Percentiles rank a stretch among this genome's conserved stretches.
Conservation (phyloP, 1,140 invertebrate genomes). For the Solenopsis invicta region DNA sequence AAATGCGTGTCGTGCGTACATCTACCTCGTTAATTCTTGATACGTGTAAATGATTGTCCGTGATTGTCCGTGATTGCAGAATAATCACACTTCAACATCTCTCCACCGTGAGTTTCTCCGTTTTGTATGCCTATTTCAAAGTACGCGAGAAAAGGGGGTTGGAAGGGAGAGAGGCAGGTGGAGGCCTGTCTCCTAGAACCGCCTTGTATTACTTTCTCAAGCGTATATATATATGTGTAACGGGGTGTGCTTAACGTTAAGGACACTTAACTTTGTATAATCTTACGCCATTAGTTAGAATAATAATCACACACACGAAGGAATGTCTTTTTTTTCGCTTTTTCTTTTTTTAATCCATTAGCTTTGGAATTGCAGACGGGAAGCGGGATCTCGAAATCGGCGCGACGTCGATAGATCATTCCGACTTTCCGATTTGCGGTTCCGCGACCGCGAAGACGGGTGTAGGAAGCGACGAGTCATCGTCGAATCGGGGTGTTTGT, state of each 20-base stretch:
- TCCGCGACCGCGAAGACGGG: neutral
- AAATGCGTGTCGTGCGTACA: constrained; percentile 22
- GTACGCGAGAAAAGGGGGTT: neutral
- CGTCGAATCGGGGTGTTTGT: neutral
- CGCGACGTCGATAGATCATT: neutral
- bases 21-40: constrained; percentile 31
- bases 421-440: neutral
- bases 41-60: constrained; percentile 77
- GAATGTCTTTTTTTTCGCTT: constrained; percentile 17
- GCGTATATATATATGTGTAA: constrained; percentile 20
- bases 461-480: neutral
- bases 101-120: neutral
- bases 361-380: neutral
- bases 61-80: constrained; percentile 75
- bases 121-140: neutral
- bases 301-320: constrained; percentile 60
- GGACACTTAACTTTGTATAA: constrained; percentile 71
- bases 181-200: constrained; percentile 8
- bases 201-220: constrained; percentile 53
- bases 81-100: constrained; percentile 51
- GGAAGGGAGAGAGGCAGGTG: neutral
- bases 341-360: neutral
- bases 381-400: neutral
- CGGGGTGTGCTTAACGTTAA: constrained; percentile 69
- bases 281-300: constrained; percentile 39